Base-by-base conservation (phyloP, 2,888 invertebrate genomes). In the Mactromeris polynyma region DNA sequence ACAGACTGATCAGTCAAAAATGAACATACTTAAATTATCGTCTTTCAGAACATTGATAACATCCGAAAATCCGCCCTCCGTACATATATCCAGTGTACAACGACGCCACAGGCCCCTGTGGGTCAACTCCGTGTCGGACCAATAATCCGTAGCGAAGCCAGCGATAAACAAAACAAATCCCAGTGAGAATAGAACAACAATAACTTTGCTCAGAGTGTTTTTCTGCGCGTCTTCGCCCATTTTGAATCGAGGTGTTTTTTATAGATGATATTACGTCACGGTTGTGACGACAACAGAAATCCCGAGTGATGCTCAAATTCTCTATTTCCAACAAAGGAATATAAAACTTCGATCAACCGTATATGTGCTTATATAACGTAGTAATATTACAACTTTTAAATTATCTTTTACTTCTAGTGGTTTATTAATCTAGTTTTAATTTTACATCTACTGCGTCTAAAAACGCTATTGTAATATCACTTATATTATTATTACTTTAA, bases 141-240 rank as follows among this genome's bases (percentile, higher is more conserved):
- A 91, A 38, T 91, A 89, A 36, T 83, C 83, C 42, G 91, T 91
- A 9, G 91, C 82, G 38, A 85, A 91, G 21, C 91, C 91, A 46
- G 85, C 78, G n/a, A 91, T 64, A 69, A 89, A 87, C 0, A 91
- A n/a, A 14, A 86, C 78, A 54, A 87, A 46, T 31, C 88, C 88
- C 11, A 88, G 26, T 31, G 77, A 31, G 58, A 83, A 88, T 14
- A 86, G 36, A 2, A 89, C 77, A 14, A 84, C n/a, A 11, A 84
- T 84, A 51, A 78, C 78, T 78, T 84, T 84, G 21, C 46, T 84
- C 17, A 84, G n/a, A 54, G 51, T 84, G 33, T 54, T 78, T 1
- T 84, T 84, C 11, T 64, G 33, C 21, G 17, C 40, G 17, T 33
- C 36, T 73, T 84, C 84, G 14, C 84, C 84, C 84, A 84, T 84